Base-by-base conservation (phyloP, 2,888 invertebrate genomes). In the Drosophila basisetae region DNA sequence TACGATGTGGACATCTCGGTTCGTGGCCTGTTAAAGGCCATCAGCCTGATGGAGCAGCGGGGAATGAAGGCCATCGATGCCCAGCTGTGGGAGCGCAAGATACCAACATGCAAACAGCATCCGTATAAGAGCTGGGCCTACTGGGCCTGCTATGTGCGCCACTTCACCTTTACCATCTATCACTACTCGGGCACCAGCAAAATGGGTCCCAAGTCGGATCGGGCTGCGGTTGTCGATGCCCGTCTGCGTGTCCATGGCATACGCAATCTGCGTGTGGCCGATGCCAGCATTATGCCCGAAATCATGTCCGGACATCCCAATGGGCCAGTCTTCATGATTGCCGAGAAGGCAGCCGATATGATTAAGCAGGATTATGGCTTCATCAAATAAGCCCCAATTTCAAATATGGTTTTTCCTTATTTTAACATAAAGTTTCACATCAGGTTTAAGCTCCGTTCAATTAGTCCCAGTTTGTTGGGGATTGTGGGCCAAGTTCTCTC, bases 101-200 rank as follows among this genome's bases (percentile, higher is more conserved):
- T 95, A n/a, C 95, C 96, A 3, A 95, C 95, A 0, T 96, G 96
- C 85, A 93, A 93, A 43, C 85, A 91, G 11, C 83, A 92, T 68
- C 72, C 63, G 2, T 95, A 95, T 76, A 94, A 94, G 53, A 94
- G 94, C 4, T 95, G 95, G 76, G 94, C 94, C 35, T 96, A 96
- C 85, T 96, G 95, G 95, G 94, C 95, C 62, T 96, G 96, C 90
- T 95, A 95, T 30, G 93, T 95, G 10, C 94, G 94, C 22, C 95
- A 95, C 72, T 92, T 95, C 50, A 95, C 95, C 0, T 94, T 94
- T 18, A 95, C 95, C 66, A 94, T 95, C 83, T 95, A 96, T 79
- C 96, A 96, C 82, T 95, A 96, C 41, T 92, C 93, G 31, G 95
- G 95, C 0, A 96, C 96, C 0, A 94, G 95, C 74, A 95, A 95